Conservation (phyloP, 2,888 invertebrate genomes). For the Deilephila porcellus region DNA sequence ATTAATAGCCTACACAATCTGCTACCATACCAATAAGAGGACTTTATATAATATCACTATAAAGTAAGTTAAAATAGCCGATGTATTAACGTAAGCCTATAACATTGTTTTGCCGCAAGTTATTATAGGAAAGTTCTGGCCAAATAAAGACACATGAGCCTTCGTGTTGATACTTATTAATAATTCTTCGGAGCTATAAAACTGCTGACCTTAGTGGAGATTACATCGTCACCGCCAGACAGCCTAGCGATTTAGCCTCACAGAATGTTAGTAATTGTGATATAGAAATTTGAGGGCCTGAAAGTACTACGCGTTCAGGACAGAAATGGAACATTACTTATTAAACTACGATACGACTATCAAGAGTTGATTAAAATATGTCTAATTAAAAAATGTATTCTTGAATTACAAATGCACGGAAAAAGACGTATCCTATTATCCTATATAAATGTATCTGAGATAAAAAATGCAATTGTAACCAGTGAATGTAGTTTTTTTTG, state of each 20-base stretch:
- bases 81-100: not conserved
- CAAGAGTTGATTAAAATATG: no score
- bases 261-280: not conserved
- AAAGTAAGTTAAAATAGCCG: not conserved
- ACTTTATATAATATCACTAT: not conserved
- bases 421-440: no score
- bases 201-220: not conserved
- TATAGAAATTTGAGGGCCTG: not conserved
- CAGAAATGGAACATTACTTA: no score
- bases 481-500: no score
- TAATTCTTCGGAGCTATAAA: not conserved
- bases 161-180: conserved; percentile 10
- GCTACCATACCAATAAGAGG: no score
- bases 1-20: no score
- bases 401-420: no score
- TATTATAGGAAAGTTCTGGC: conserved; percentile 3
- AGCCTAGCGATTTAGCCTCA: not conserved
- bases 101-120: not conserved
- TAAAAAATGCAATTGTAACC: no score
- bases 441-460: no score
- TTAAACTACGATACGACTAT: no score
- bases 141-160: not conserved
- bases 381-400: no score
- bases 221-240: conserved; percentile 19
- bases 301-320: no score